Conservation (phyloP, 2,113 vertebrate genomes). For the Bos javanicus region DNA sequence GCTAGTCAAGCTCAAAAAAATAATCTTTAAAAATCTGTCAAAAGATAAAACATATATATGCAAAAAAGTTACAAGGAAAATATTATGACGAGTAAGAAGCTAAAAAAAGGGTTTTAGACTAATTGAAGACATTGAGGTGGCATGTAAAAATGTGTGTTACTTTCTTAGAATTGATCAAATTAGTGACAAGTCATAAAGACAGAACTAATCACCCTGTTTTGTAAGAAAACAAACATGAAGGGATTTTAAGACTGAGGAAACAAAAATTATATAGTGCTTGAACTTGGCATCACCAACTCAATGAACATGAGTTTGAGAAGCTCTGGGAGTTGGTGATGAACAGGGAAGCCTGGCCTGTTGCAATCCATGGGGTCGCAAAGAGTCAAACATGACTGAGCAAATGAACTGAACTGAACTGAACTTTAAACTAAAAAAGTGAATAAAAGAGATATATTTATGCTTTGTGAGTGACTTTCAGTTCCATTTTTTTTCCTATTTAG, state of each 20-base stretch:
- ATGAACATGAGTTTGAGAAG: background rate
- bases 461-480: background rate
- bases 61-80: background rate
- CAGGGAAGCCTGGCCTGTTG: background rate
- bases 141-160: background rate
- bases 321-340: fast-evolving
- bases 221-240: background rate
- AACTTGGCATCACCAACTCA: background rate
- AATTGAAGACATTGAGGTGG: background rate
- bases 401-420: background rate
- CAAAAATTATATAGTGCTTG: background rate
- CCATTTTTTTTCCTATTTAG: background rate
- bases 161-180: background rate
- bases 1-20: background rate
- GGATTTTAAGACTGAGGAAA: background rate
- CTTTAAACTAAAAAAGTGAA: background rate
- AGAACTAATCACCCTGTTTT: background rate
- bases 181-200: background rate
- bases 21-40: background rate
- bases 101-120: background rate
- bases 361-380: background rate
- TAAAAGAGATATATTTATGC: background rate
- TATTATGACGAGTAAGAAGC: background rate
- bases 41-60: background rate
- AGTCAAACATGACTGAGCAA: background rate